Evolutionary conservation across 2,888 invertebrate genomes (phyloP).

Genomic region (Candidula unifasciata): DNA sequence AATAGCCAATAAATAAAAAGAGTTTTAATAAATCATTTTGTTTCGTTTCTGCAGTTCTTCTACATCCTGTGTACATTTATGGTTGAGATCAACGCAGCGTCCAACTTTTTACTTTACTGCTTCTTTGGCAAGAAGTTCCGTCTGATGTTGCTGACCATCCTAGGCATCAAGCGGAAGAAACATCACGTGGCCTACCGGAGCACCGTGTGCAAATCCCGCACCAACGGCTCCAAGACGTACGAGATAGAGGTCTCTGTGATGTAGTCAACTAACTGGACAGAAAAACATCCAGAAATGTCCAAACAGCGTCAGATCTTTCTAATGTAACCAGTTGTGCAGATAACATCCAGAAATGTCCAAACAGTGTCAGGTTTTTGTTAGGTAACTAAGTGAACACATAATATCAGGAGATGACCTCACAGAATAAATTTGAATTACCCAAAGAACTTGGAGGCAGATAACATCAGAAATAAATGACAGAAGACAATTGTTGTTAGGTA

Average conservation of each 20-base stretch:
- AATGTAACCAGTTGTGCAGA: too few relatives aligned
- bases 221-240: constrained; percentile 53
- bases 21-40: not conserved
- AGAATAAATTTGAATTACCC: too few relatives aligned
- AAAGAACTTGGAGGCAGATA: too few relatives aligned
- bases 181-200: constrained; percentile 56
- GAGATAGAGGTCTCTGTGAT: constrained; percentile 58
- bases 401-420: too few relatives aligned
- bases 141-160: constrained; percentile 59
- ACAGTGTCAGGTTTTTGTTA: too few relatives aligned
- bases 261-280: constrained; percentile 31
- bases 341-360: too few relatives aligned
- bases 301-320: too few relatives aligned
- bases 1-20: too few relatives aligned
- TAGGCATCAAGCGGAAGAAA: constrained; percentile 53
- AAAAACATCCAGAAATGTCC: too few relatives aligned
- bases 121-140: constrained; percentile 72
- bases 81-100: constrained; percentile 69
- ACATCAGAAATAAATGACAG: too few relatives aligned
- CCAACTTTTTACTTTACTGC: constrained; percentile 71
- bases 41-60: constrained; percentile 46
- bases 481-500: too few relatives aligned
- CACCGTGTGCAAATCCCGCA: constrained; percentile 53
- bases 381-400: too few relatives aligned
- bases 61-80: constrained; percentile 61